These are phyloP conservation scores for Pseudomugil gertrudae DNA, from an alignment of 2,797 vertebrate species.

Conservation along the genomic window DNA sequence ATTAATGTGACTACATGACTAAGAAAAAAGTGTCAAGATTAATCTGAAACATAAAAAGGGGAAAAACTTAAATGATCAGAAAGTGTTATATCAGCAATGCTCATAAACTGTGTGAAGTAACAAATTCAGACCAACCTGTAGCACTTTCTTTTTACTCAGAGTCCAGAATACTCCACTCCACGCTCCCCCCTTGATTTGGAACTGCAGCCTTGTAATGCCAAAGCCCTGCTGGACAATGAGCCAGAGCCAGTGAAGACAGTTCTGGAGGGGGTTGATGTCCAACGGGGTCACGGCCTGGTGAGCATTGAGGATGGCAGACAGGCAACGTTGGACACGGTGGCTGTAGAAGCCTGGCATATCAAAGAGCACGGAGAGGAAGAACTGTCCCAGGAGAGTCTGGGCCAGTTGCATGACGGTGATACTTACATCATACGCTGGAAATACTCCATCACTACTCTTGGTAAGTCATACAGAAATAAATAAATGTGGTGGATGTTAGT, in stretches of 20 bases:
- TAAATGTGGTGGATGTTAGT: neutral
- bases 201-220: slow-evolving; percentile 78
- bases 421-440: slow-evolving; percentile 87
- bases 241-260: slow-evolving; percentile 55
- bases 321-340: slow-evolving; percentile 79
- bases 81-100: neutral
- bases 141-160: slow-evolving; percentile 38
- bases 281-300: slow-evolving; percentile 82
- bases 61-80: neutral
- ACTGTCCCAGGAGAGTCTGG: slow-evolving; percentile 74
- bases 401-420: slow-evolving; percentile 83
- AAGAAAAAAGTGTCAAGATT: neutral
- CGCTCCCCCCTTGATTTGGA: slow-evolving; percentile 70
- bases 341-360: slow-evolving; percentile 84
- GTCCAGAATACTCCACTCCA: slow-evolving; percentile 46
- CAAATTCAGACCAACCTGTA: slow-evolving; percentile 4
- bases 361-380: slow-evolving; percentile 83
- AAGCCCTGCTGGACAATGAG: slow-evolving; percentile 72
- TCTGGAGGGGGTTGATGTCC: slow-evolving; percentile 83
- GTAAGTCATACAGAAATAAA: slow-evolving; percentile 62
- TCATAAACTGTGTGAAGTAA: neutral
- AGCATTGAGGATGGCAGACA: slow-evolving; percentile 78
- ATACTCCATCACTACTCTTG: slow-evolving; percentile 84
- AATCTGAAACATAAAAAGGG: neutral
- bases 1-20: neutral